Evolutionary conservation across 2,888 invertebrate genomes (phyloP).

Genomic region (Hypomecis atomaria): DNA sequence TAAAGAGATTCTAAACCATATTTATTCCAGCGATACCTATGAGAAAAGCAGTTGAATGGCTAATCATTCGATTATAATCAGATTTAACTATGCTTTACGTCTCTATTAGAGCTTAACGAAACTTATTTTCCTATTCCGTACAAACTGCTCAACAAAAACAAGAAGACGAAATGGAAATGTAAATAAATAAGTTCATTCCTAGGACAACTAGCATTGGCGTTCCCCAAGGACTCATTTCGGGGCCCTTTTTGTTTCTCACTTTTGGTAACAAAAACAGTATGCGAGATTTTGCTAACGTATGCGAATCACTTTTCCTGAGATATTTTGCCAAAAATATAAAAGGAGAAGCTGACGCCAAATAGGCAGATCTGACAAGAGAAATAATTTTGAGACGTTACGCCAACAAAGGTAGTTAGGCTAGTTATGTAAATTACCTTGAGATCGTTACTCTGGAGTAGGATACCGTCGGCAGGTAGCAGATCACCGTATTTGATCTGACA

Average conservation of each 20-base stretch:
- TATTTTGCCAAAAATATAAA: background rate
- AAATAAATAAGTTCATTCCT: slow-evolving; percentile 14
- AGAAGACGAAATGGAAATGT: slow-evolving; percentile 28
- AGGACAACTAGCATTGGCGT: slow-evolving; percentile 16
- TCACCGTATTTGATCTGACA: slow-evolving; percentile 99
- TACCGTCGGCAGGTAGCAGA: slow-evolving; percentile 98
- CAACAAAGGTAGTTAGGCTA: background rate
- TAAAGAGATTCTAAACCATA: too few species aligned
- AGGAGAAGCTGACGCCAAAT: background rate
- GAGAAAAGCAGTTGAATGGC: slow-evolving; percentile 8
- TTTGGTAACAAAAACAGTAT: slow-evolving; percentile 5
- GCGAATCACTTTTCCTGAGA: background rate
- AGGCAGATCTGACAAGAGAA: background rate
- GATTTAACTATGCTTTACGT: background rate
- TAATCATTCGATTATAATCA: background rate
- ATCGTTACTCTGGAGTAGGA: slow-evolving; percentile 99
- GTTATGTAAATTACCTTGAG: slow-evolving; percentile 90
- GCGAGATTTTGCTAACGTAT: background rate
- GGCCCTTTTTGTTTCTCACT: slow-evolving; percentile 15
- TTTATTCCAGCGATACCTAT: too few species aligned
- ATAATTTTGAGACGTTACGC: background rate
- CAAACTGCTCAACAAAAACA: slow-evolving; percentile 4
- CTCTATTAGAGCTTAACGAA: too few species aligned
- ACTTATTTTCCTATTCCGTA: background rate
- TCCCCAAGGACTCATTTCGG: slow-evolving; percentile 25